Conservation (phyloP, 2,113 vertebrate genomes). For the Cyprinus carpio region DNA sequence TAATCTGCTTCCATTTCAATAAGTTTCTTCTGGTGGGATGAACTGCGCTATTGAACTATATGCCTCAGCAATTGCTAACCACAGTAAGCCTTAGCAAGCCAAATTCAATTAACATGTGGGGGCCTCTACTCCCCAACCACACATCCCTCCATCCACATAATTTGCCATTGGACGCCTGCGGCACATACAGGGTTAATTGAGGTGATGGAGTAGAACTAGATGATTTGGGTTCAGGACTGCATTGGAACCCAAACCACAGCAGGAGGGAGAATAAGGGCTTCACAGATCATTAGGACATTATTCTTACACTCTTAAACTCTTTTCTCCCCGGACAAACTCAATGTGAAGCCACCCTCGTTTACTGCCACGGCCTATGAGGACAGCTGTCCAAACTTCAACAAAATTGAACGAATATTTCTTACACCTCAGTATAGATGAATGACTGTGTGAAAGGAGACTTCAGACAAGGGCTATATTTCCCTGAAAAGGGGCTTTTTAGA, state of each 20-base stretch:
- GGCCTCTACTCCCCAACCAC: constrained; percentile 41
- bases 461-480: constrained; percentile 11
- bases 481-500: constrained; percentile 5
- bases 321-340: background rate
- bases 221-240: constrained; percentile 35
- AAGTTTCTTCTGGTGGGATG: constrained; percentile 56
- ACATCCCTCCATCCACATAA: constrained; percentile 57
- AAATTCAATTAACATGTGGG: constrained; percentile 71
- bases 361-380: background rate
- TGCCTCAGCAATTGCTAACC: constrained; percentile 39
- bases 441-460: background rate
- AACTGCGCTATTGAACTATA: constrained; percentile 25
- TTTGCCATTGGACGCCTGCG: constrained; percentile 53
- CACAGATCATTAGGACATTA: constrained; percentile 39
- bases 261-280: constrained; percentile 18
- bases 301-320: background rate
- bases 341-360: background rate
- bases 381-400: background rate
- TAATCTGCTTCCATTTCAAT: constrained; percentile 68
- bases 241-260: background rate
- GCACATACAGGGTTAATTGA: constrained; percentile 71
- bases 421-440: background rate
- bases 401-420: background rate
- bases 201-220: constrained; percentile 63
- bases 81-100: constrained; percentile 53